Conservation (phyloP, 2,113 vertebrate species). For the Anolis sagrei region DNA sequence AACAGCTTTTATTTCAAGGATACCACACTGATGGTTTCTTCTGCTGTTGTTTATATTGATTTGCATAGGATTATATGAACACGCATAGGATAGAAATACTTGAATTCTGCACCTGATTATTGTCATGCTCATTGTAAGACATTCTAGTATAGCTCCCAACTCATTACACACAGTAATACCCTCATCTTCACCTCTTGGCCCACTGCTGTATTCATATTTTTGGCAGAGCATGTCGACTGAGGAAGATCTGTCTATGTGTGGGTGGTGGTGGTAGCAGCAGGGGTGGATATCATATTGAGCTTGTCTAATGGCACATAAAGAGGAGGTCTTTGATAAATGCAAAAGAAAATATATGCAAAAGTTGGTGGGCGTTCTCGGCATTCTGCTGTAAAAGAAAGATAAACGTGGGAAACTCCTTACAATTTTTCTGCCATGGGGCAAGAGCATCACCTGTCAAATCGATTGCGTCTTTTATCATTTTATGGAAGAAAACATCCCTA, state of each 20-base stretch:
- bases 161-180: no score
- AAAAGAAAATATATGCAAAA: not conserved
- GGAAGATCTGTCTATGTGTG: no score
- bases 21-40: not conserved
- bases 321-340: not conserved
- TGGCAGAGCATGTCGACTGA: no score
- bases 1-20: not conserved
- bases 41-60: not conserved
- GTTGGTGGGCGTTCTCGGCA: not conserved
- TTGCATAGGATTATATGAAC: not conserved
- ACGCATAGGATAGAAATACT: not conserved
- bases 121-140: no score
- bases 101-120: not conserved
- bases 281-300: not conserved
- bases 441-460: not conserved
- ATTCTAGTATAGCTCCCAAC: no score
- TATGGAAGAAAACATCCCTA: not conserved
- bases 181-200: no score
- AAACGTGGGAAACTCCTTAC: not conserved
- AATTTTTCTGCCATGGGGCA: constrained; percentile 2
- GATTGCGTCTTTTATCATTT: not conserved
- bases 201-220: no score
- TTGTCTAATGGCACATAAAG: not conserved
- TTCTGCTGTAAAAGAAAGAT: not conserved
- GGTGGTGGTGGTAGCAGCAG: no score